Base-by-base conservation (phyloP, 30 jellyfish, hydroid and myxozoan species). In the Nemopilema nomurai region DNA sequence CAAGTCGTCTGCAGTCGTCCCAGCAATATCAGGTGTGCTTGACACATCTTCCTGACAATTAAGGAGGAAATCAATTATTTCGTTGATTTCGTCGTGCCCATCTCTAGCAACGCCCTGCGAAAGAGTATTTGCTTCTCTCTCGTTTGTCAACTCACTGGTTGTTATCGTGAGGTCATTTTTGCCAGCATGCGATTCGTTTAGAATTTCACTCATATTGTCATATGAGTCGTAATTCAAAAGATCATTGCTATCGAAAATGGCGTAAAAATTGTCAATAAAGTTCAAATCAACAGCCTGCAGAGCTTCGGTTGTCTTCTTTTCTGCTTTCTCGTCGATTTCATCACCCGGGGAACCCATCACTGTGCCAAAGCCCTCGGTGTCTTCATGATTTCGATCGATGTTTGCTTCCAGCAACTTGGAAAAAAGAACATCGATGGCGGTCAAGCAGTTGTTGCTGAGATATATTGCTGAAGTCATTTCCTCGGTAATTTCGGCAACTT, bases 391-490 rank as follows among this genome's bases (percentile, higher is more conserved):
- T 41, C 57, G 57, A 13, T 41, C 57, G 13, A 41, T 41, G 57
- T 13, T 6, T 41, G 57, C 57, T 41, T 41, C 57, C 57, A 41
- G 57, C 73, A 79, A 16, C 18, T 22, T 16, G 25, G 51, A 79
- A 31, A 79, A 27, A 33, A 18, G 23, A 8, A 41, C 89, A 64
- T 79, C 53, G 16, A 68, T 71, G 18, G 66, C 73, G 51, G 30
- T 79, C 27, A 79, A 41, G 73, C 49, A 66, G 1, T 68, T 28
- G 33, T 79, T 79, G 89, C 89, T 79, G 7, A 64, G 81, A 22
- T 16, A 79, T 33, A 68, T 21, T 23, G 89, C 57, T 0, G 89
- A 79, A 0, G 81, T 79, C n/a, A 79, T 79, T 69, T 33, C 89
- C 18, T 79, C 89, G 1, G 74, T 79, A 49, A 79, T 4, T 63